Percentiles rank a stretch among this genome's conserved stretches.
phyloP scores from a whole-genome alignment of 2,797 vertebrate species.

The Chloroceryle amazona region DNA sequence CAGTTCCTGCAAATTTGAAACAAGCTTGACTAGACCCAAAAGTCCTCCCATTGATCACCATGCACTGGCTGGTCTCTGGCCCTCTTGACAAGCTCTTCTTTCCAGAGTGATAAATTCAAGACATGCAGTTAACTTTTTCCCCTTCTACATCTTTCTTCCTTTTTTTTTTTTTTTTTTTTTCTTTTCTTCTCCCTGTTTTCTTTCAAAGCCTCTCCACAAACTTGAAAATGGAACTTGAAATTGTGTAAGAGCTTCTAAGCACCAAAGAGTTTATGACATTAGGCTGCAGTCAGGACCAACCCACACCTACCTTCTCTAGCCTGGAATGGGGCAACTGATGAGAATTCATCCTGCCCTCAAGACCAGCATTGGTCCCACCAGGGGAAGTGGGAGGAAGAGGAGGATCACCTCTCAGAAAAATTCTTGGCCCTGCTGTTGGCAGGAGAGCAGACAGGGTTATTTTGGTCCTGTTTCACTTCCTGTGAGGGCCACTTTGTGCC shows the following conservation, averaged over 20 bases:
- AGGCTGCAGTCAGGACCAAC: background rate
- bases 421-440: background rate
- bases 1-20: conserved; percentile 79
- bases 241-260: background rate
- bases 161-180: background rate
- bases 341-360: background rate
- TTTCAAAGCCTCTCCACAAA: conserved; percentile 6
- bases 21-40: conserved; percentile 71
- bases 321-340: too few relatives aligned
- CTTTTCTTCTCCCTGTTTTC: background rate
- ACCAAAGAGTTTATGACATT: background rate
- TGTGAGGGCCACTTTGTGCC: background rate
- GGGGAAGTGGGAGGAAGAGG: background rate
- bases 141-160: conserved; percentile 26
- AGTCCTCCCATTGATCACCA: conserved; percentile 63
- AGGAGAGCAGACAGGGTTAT: background rate
- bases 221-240: background rate
- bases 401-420: background rate
- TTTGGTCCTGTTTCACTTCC: background rate
- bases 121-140: conserved; percentile 27
- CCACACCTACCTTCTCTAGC: background rate
- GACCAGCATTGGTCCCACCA: background rate
- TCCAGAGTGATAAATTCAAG: conserved; percentile 73
- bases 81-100: conserved; percentile 67
- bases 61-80: conserved; percentile 40